A percentile compares a stretch with the other conserved stretches of the same genome.
These are phyloP conservation scores for Platycheirus albimanus DNA, from an alignment of 2,888 invertebrate species.

Conservation along the genomic window DNA sequence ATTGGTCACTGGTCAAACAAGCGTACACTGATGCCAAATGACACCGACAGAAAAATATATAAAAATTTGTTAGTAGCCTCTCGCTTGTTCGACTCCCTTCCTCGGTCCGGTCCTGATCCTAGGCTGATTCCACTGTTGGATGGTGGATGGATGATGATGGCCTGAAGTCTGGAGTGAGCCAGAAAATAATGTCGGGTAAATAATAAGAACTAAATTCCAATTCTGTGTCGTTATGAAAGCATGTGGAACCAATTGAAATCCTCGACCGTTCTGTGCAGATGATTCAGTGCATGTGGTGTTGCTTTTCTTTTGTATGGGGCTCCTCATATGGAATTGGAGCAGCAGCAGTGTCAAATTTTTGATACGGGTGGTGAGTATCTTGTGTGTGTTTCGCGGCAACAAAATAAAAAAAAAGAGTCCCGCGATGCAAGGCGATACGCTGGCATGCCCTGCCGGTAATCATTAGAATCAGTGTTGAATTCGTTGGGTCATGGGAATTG, in stretches of 20 bases:
- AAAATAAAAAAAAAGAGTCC: conserved; percentile 40
- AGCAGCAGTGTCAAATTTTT: conserved; percentile 69
- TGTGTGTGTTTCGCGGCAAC: conserved; percentile 32
- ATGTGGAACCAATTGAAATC: conserved; percentile 72
- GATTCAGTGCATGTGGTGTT: conserved; percentile 48
- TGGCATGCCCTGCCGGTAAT: conserved; percentile 70
- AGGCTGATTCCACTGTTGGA: background rate
- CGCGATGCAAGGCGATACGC: conserved; percentile 66
- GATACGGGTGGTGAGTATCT: conserved; percentile 58
- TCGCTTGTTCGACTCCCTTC: background rate
- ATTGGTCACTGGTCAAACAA: conserved; percentile 71
- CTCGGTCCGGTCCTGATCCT: conserved; percentile 5
- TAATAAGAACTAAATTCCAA: conserved; percentile 63
- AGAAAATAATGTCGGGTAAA: conserved; percentile 40
- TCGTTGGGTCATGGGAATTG: conserved; percentile 69
- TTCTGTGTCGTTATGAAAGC: conserved; percentile 70
- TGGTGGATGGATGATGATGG: conserved; percentile 8
- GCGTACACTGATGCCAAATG: conserved; percentile 71
- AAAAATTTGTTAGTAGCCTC: conserved; percentile 55
- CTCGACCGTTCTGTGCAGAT: conserved; percentile 24
- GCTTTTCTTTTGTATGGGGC: conserved; percentile 30
- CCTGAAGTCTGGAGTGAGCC: conserved; percentile 37
- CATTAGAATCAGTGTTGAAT: conserved; percentile 70
- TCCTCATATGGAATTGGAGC: conserved; percentile 60
- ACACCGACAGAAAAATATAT: conserved; percentile 60